phyloP scores from a whole-genome alignment of 1,140 invertebrate species.

The Drosophila nigromelanica region DNA sequence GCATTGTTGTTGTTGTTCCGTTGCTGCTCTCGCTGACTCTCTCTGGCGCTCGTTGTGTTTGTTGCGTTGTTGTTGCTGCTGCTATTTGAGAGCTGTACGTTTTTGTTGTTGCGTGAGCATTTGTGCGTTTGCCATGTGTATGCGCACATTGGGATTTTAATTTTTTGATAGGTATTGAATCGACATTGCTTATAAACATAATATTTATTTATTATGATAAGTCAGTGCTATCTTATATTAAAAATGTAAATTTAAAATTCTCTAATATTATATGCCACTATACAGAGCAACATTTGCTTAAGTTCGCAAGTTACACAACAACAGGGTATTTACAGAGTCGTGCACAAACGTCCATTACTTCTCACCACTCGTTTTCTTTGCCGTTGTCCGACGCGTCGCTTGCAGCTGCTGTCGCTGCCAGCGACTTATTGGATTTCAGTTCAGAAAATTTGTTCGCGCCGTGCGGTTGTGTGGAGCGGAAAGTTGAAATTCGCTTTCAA shows the following conservation, averaged over 20 bases:
- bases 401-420: constrained; percentile 55
- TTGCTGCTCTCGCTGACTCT: constrained; percentile 15
- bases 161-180: no score
- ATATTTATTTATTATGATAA: no score
- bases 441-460: constrained; percentile 67
- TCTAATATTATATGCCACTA: no score
- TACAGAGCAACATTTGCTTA: neutral
- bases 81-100: constrained; percentile 3
- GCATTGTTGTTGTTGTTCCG: constrained; percentile 21
- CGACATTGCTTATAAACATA: no score
- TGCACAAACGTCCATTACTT: neutral
- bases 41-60: constrained; percentile 41
- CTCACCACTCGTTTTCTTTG: constrained; percentile 27
- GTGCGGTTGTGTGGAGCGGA: constrained; percentile 76
- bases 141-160: neutral
- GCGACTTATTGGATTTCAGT: constrained; percentile 56
- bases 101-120: constrained; percentile 4
- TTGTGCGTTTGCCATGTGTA: constrained; percentile 43
- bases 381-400: constrained; percentile 36
- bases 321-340: constrained; percentile 24
- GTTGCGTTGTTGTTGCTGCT: constrained; percentile 25
- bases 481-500: constrained; percentile 61
- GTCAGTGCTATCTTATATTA: no score
- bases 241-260: no score
- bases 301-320: neutral